Base-by-base conservation (phyloP, 2,888 invertebrate species). In the Scaptomyza flava region DNA sequence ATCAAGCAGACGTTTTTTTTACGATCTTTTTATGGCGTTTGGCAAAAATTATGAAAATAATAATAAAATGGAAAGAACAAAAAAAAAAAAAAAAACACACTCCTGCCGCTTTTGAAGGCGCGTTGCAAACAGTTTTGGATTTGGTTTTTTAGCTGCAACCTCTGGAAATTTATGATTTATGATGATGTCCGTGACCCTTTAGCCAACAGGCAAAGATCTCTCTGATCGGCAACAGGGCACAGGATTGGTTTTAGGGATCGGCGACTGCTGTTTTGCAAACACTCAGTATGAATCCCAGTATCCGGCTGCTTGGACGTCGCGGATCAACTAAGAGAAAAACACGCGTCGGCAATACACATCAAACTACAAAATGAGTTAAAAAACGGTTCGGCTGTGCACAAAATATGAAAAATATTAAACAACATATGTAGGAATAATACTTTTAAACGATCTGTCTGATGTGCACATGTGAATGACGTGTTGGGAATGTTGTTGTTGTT, bases 121-220 rank as follows among this genome's bases (percentile, higher is more conserved):
- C 82, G 87, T 68, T 72, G 79, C 75, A 65, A 89, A 84, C 70
- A 27, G 72, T 74, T 77, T 85, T 79, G 75, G 71, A 68, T 77
- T 84, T 81, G 79, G 75, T 89, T 81, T 87, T 85, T 85, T 72
- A 81, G 81, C 74, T 62, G 64, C 61, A 72, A 69, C 74, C 79
- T 79, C 83, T 77, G 81, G 74, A 89, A 89, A 84, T 81, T 76
- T 88, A 89, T 91, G 90, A 91, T 91, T 91, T 91, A 91, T 79
- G 89, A 77, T 75, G 83, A 72, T 66, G 51, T 51, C 74, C 88
- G 81, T 83, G 82, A 90, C 89, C 89, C 89, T 90, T 91, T 90
- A 65, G 82, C 83, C 64, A 58, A 59, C 77, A 61, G 61, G 79
- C 69, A 66, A 34, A 76, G 85, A 75, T 75, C 75, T 75, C 74